Percentiles rank a stretch among this genome's conserved stretches.
Evolutionary conservation across 2,113 vertebrate species (phyloP).

Genomic region (Periophthalmodon schlosseri): DNA sequence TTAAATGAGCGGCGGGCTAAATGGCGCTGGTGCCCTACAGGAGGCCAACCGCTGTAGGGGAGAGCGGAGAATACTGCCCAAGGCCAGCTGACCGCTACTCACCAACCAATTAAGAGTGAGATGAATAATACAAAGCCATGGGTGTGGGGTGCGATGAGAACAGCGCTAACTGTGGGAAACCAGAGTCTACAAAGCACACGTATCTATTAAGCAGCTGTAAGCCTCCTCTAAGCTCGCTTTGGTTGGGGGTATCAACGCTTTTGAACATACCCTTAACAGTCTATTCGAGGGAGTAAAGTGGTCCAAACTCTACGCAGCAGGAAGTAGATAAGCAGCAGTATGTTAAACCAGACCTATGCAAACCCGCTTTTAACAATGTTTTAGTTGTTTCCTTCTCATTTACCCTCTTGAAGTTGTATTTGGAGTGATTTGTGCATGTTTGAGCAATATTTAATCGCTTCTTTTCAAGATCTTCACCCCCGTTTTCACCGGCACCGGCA

Average conservation of each 20-base stretch:
- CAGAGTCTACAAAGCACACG: neutral
- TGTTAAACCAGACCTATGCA: too few species aligned
- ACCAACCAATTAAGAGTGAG: slow-evolving; percentile 1
- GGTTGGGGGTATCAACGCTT: neutral
- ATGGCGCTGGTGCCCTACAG: slow-evolving; percentile 32
- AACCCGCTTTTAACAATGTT: too few species aligned
- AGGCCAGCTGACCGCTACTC: slow-evolving; percentile 31
- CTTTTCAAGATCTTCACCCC: too few species aligned
- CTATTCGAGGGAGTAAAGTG: neutral
- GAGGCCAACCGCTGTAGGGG: slow-evolving; percentile 3
- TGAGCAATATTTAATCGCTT: too few species aligned
- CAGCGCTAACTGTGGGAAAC: slow-evolving; percentile 8
- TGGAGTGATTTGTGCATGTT: too few species aligned
- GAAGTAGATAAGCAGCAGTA: neutral
- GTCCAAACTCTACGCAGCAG: neutral
- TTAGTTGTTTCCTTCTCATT: too few species aligned
- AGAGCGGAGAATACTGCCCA: slow-evolving; percentile 18
- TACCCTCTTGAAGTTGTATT: too few species aligned
- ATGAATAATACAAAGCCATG: slow-evolving; percentile 1
- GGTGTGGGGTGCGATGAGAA: neutral
- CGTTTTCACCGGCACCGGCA: too few species aligned
- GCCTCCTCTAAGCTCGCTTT: neutral
- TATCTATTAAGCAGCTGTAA: neutral
- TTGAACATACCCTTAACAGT: neutral
- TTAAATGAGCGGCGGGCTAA: slow-evolving; percentile 47